Conservation (phyloP, 2,797 vertebrate genomes). For the Rhinichthys osculus region DNA sequence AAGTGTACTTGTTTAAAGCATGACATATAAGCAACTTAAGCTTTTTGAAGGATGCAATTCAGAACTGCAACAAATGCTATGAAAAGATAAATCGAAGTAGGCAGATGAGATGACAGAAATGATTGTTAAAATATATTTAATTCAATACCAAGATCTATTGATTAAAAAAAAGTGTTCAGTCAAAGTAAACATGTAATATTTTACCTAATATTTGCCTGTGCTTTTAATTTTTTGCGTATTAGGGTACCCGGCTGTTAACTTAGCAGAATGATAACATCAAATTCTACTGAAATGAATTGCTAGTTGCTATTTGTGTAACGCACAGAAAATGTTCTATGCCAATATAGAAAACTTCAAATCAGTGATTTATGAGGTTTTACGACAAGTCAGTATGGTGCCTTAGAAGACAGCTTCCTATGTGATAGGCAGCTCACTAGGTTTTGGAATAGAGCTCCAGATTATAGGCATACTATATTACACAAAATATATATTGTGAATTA, state of each 20-base stretch:
- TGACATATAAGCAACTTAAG: neutral
- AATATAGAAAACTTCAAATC: neutral
- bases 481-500: constrained; percentile 9
- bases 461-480: neutral
- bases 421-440: neutral
- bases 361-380: constrained; percentile 3
- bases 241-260: neutral
- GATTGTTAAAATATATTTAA: neutral
- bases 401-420: neutral
- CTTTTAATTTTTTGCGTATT: neutral
- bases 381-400: neutral
- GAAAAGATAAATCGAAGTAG: neutral
- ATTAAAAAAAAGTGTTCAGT: neutral
- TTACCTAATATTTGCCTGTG: neutral
- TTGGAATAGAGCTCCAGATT: neutral
- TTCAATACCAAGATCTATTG: neutral
- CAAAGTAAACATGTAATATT: neutral
- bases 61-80: neutral
- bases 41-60: neutral
- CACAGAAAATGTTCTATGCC: neutral
- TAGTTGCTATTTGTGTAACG: neutral
- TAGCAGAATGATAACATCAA: neutral
- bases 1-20: neutral
- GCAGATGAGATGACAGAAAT: neutral
- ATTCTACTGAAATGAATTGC: neutral